Evolutionary conservation across 2,888 invertebrate genomes (phyloP), one percentile per base, ranked within the genome.

Genomic region (Exephanes ischioxanthus): DNA sequence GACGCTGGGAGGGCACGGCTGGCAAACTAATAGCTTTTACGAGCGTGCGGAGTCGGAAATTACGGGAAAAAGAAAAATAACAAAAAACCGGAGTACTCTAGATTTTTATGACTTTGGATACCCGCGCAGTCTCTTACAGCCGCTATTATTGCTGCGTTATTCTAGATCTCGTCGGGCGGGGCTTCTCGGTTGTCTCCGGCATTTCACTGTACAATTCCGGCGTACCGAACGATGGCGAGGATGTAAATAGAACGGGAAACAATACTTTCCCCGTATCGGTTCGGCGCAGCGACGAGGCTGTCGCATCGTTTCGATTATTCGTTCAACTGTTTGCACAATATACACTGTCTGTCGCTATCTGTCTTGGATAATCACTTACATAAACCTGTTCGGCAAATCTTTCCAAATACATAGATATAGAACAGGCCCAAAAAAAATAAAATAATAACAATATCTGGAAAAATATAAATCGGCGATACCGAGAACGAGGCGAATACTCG

Each of bases 41-140:
- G 72, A 73, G 37, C 58, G 71, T 33, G 19, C 71, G 37, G 55
- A 22, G 71, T 71, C 55, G 72, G 41, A 45, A 73, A 58, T 55
- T 48, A 48, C 45, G 45, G 16, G 45, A 48, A 41, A 11, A 41
- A 48, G 45, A 16, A 48, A 16, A 48, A 48, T 3, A 16, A 48
- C 14, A 4, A 73, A 73, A 58, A 73, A 73, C 72, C 55, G 58
- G 72, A 41, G 33, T 58, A 58, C 58, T 73, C 41, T 41, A 41
- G 72, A 73, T 73, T 73, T 73, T 73, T 73, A 73, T 58, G 72
- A 73, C 72, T 73, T 58, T 41, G 72, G 72, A 58, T 61, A 73
- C 58, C 41, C 72, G 58, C 19, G 41, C 22, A 26, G 37, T 45
- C 58, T 7, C 55, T 58, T 55, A n/a, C n/a, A 22, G 55, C 22